Conservation (phyloP, 2,888 invertebrate genomes). For the Digitonthophagus gazella region DNA sequence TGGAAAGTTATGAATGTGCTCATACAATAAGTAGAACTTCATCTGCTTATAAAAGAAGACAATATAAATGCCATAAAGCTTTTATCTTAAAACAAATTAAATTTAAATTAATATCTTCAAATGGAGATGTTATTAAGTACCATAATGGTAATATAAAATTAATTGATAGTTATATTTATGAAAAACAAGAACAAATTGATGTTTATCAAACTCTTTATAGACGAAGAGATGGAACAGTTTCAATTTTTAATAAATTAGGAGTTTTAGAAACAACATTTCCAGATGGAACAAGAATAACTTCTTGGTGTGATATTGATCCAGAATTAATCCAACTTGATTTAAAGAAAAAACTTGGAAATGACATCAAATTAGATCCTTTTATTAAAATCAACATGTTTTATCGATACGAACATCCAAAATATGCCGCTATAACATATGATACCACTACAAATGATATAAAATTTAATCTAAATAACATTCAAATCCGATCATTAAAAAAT, state of each 20-base stretch:
- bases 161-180: constrained; percentile 10
- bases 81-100: constrained; percentile 18
- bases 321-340: constrained; percentile 20
- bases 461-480: constrained; percentile 3
- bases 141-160: constrained; percentile 18
- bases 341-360: constrained; percentile 14
- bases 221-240: constrained; percentile 22
- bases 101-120: constrained; percentile 21
- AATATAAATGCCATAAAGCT: constrained; percentile 10
- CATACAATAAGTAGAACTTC: constrained; percentile 8
- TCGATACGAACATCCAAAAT: constrained; percentile 26
- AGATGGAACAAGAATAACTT: constrained; percentile 24
- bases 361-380: constrained; percentile 15
- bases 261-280: constrained; percentile 21
- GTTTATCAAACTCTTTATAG: constrained; percentile 17
- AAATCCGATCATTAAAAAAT: not conserved
- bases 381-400: constrained; percentile 19
- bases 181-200: constrained; percentile 20
- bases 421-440: constrained; percentile 20
- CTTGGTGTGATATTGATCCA: constrained; percentile 24
- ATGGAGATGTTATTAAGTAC: constrained; percentile 20
- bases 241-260: constrained; percentile 24
- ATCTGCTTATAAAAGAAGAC: constrained; percentile 15
- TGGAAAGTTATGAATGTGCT: not conserved
- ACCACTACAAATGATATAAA: not conserved